Conservation (phyloP, 2,113 vertebrate genomes). For the Lampris incognitus region DNA sequence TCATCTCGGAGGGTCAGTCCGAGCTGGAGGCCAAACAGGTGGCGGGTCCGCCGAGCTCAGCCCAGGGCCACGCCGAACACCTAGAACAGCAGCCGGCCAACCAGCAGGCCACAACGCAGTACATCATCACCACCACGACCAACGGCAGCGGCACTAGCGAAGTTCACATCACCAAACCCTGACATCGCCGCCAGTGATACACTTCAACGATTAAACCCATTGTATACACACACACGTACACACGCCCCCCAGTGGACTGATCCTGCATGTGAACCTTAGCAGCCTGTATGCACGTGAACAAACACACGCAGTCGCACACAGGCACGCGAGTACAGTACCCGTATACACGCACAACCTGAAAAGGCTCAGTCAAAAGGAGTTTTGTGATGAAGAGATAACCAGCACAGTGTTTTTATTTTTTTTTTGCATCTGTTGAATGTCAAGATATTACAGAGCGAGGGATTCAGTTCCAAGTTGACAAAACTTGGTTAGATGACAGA, state of each 20-base stretch:
- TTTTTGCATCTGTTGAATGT: slow-evolving; percentile 70
- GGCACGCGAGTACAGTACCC: slow-evolving; percentile 10
- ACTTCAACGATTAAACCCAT: background rate
- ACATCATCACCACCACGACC: slow-evolving; percentile 95
- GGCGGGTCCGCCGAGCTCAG: slow-evolving; percentile 70
- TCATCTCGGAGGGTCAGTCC: slow-evolving; percentile 94
- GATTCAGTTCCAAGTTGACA: background rate
- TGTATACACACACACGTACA: background rate
- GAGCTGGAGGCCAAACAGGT: slow-evolving; percentile 91
- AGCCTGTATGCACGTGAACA: slow-evolving; percentile 36
- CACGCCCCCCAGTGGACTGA: background rate
- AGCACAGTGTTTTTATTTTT: slow-evolving; percentile 50
- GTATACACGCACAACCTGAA: slow-evolving; percentile 22
- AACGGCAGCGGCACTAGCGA: slow-evolving; percentile 86
- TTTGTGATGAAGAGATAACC: background rate
- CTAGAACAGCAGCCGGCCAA: slow-evolving; percentile 82
- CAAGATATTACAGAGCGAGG: background rate
- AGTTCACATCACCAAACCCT: slow-evolving; percentile 92
- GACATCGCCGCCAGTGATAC: slow-evolving; percentile 40
- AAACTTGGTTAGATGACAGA: background rate
- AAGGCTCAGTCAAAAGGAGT: background rate
- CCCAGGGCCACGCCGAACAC: slow-evolving; percentile 79
- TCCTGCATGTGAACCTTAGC: slow-evolving; percentile 49
- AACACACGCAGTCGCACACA: slow-evolving; percentile 12
- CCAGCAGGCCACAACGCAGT: slow-evolving; percentile 90